A percentile compares a stretch with the other conserved stretches of the same genome.
phyloP scores from a whole-genome alignment of 30 jellyfish, hydroid and myxozoan genomes.

The Turritopsis rubra region DNA sequence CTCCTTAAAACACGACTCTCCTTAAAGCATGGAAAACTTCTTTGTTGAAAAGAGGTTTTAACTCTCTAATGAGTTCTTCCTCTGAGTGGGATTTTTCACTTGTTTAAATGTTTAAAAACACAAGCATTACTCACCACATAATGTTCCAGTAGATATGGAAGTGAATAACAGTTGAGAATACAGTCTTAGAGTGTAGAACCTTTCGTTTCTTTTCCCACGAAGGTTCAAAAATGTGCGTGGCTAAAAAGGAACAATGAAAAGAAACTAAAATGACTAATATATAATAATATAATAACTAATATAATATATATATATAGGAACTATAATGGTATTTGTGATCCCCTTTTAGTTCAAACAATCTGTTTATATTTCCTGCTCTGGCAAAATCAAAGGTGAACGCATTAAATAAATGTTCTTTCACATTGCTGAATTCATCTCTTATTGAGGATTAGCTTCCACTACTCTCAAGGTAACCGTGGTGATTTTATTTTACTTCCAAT shows the following conservation, averaged over 20 bases:
- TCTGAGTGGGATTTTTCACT: too few relatives aligned
- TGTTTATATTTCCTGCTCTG: background rate
- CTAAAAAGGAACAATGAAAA: background rate
- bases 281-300: too few relatives aligned
- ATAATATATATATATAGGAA: too few relatives aligned
- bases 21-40: too few relatives aligned
- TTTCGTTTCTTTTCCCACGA: slow-evolving; percentile 1
- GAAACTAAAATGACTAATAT: too few relatives aligned
- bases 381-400: background rate
- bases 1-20: too few relatives aligned
- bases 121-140: slow-evolving; percentile 62
- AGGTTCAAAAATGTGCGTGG: slow-evolving; percentile 25
- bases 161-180: slow-evolving; percentile 20
- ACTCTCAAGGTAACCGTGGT: background rate
- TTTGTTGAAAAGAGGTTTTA: background rate
- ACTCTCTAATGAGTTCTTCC: too few relatives aligned
- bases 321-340: background rate
- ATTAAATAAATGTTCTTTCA: background rate
- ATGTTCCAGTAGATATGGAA: slow-evolving; percentile 86
- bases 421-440: background rate
- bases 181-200: slow-evolving; percentile 15
- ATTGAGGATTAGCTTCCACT: background rate
- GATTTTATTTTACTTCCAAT: too few relatives aligned
- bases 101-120: background rate
- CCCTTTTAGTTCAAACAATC: background rate